phyloP scores from a whole-genome alignment of 2,797 vertebrate species.

The Coregonus ussuriensis region DNA sequence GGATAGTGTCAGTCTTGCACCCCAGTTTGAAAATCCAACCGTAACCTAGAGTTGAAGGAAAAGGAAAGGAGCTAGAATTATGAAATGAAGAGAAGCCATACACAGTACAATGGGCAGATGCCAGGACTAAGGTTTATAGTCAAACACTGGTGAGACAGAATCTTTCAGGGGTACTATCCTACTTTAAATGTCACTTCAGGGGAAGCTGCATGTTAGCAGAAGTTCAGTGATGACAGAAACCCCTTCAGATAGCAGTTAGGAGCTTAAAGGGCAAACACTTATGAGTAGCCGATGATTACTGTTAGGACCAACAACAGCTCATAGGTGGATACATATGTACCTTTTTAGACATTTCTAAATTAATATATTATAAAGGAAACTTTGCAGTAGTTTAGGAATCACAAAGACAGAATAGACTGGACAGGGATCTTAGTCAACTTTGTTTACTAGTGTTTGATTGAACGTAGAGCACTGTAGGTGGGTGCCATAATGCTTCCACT shows the following conservation, averaged over 20 bases:
- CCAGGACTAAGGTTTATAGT: not conserved
- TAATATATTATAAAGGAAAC: not conserved
- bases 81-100: not conserved
- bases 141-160: not conserved
- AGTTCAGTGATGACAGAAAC: not conserved
- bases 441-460: not conserved
- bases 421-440: not conserved
- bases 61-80: conserved; percentile 1
- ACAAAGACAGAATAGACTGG: not conserved
- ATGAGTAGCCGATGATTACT: not conserved
- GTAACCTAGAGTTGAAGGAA: conserved; percentile 2
- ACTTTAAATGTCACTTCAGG: not conserved
- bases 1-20: conserved; percentile 76
- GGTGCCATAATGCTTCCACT: not conserved
- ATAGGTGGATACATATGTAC: not conserved
- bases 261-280: no score
- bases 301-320: not conserved
- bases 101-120: not conserved
- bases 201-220: not conserved
- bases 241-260: not conserved
- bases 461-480: not conserved
- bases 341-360: not conserved
- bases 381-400: not conserved
- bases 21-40: conserved; percentile 83
- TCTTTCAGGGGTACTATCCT: not conserved